Conservation (phyloP, 1,140 invertebrate genomes). For the Centruroides sculpturatus region DNA sequence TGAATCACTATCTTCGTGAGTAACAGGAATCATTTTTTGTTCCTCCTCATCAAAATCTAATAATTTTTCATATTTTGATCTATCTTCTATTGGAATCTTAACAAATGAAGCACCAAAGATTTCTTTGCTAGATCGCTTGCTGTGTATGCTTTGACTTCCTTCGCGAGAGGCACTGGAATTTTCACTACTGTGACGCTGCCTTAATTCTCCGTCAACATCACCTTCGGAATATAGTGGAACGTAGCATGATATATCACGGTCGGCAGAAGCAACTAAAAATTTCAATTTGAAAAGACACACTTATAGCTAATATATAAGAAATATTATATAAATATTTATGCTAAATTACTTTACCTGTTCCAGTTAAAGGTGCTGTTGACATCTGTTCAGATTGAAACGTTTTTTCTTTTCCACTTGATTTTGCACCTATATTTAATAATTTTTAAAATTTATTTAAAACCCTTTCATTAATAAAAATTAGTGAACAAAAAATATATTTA, state of each 20-base stretch:
- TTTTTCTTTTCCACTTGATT: no score
- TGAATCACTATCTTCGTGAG: conserved; percentile 40
- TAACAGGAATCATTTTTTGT: conserved; percentile 26
- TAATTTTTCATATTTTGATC: conserved; percentile 67
- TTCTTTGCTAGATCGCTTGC: conserved; percentile 16
- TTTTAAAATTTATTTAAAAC: no score
- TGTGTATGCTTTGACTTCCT: conserved; percentile 16
- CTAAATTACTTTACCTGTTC: no score
- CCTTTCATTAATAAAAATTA: no score
- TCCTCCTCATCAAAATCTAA: conserved; percentile 18
- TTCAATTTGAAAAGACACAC: no score
- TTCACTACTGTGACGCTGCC: conserved; percentile 17
- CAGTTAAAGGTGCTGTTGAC: no score
- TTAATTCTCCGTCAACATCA: conserved; percentile 5
- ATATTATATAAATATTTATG: no score
- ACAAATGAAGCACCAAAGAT: conserved; percentile 36
- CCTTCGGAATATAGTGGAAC: conserved; percentile 13
- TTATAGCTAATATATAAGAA: no score
- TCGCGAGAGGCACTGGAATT: conserved; percentile 20
- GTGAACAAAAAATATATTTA: no score
- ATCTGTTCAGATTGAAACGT: no score
- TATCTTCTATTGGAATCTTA: conserved; percentile 48
- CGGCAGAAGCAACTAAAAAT: not conserved
- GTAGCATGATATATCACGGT: conserved; percentile 14
- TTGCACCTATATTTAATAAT: no score